Evolutionary conservation across 2,113 vertebrate species (phyloP), one percentile per base, ranked within the genome.

Genomic region (Entelurus aequoreus): DNA sequence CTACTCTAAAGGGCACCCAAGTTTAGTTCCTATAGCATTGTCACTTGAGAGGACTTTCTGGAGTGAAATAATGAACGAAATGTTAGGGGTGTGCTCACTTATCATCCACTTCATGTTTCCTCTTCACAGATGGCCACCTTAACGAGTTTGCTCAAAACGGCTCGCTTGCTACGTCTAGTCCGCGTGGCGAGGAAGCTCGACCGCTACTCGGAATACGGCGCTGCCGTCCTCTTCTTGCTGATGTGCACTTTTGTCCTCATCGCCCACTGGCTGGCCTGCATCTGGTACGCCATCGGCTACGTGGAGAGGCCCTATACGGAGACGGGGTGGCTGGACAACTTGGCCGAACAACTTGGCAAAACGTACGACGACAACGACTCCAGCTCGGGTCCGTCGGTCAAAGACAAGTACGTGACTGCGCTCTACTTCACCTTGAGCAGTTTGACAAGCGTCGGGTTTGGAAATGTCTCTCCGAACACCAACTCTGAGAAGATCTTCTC

Each of bases 401-500:
- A 97, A 86, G 97, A 99, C 86, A 98, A 98, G 80, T 99, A 99
- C 0, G 94, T 99, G 84, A 98, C 97, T 0, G 96, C 97, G 1
- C 93, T 99, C 38, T 99, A 99, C 90, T 98, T 99, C 89, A 99
- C 97, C 81, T 92, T 98, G 91, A 99, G 97, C 88, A 98, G 96
- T 79, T 90, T 98, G 84, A 99, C 97, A 46, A 99, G 97, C 0
- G 97, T 99, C 48, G 97, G 97, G 5, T 99, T 99, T 0, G 95
- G 96, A 28, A 99, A 98, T 0, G 94, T 99, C 53, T 98, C 95
- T 0, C 97, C 97, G 71, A 99, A 98, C 87, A 99, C 97, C 84
- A 99, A 99, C 87, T 98, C 95, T 0, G 96, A 99, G 88, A 99
- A 99, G 92, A 92, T 99, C 83, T 99, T 99, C 90, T 99, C 97